Percentiles rank a stretch among this genome's conserved stretches.
phyloP scores from a whole-genome alignment of 2,113 vertebrate species.

The cattle (Bos taurus) region DNA sequence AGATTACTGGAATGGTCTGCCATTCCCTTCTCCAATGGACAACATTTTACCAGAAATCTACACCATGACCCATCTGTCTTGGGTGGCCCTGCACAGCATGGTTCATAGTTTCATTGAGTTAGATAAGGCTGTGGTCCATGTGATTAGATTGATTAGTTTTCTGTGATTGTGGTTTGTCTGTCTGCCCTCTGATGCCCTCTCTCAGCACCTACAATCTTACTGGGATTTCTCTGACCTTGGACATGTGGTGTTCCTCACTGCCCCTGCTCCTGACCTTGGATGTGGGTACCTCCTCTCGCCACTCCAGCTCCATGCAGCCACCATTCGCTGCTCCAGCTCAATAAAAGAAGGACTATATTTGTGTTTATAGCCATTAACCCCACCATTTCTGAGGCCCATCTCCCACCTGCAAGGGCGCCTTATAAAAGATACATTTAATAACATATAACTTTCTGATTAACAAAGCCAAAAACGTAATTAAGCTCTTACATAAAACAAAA shows the following conservation, averaged over 20 bases:
- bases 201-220: fast-evolving
- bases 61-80: neutral
- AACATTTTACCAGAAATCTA: neutral
- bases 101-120: neutral
- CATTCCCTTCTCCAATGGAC: neutral
- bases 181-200: neutral
- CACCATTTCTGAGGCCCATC: fast-evolving
- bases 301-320: neutral
- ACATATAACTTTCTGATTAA: neutral
- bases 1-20: neutral
- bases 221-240: neutral
- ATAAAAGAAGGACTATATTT: neutral
- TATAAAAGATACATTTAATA: neutral
- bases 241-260: neutral
- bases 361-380: neutral
- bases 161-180: neutral
- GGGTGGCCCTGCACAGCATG: neutral
- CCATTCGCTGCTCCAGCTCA: fast-evolving
- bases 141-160: neutral
- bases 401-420: fast-evolving
- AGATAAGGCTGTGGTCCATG: neutral
- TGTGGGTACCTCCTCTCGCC: neutral
- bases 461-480: neutral
- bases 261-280: neutral
- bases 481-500: neutral